Evolutionary conservation across 2,113 vertebrate genomes (phyloP).

Genomic region (Rhynchomys soricoides): DNA sequence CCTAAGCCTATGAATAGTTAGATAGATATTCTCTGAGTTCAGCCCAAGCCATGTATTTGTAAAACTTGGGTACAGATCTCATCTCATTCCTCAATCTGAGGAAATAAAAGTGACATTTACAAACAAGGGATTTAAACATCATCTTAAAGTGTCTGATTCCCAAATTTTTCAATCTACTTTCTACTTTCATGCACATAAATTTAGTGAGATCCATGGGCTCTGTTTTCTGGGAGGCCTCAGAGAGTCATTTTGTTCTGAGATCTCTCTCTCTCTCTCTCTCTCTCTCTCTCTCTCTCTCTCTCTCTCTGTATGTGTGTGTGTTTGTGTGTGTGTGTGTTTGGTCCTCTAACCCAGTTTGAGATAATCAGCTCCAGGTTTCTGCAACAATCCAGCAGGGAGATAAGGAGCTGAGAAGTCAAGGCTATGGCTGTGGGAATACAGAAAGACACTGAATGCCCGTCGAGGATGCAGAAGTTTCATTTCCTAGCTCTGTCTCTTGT

Average conservation of each 20-base stretch:
- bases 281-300: too few relatives aligned
- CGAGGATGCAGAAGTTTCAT: background rate
- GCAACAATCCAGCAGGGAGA: background rate
- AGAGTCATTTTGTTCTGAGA: background rate
- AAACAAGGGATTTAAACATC: background rate
- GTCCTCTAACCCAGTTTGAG: background rate
- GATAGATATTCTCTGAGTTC: too few relatives aligned
- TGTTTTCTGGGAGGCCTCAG: background rate
- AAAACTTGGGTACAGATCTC: too few relatives aligned
- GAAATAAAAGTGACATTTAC: too few relatives aligned
- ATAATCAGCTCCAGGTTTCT: background rate
- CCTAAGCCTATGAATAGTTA: too few relatives aligned
- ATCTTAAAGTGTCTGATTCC: background rate
- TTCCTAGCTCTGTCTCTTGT: background rate
- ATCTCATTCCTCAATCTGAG: too few relatives aligned
- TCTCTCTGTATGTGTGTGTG: background rate
- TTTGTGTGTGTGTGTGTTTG: background rate
- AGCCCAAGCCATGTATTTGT: too few relatives aligned
- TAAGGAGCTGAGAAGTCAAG: background rate
- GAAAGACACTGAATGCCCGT: background rate
- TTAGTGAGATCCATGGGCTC: background rate
- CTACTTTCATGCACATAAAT: background rate
- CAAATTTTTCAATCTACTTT: background rate
- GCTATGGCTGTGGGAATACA: background rate
- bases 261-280: background rate